Evolutionary conservation across 2,113 vertebrate species (phyloP), one percentile per base, ranked within the genome.

Genomic region (Opisthocomus hoazin): DNA sequence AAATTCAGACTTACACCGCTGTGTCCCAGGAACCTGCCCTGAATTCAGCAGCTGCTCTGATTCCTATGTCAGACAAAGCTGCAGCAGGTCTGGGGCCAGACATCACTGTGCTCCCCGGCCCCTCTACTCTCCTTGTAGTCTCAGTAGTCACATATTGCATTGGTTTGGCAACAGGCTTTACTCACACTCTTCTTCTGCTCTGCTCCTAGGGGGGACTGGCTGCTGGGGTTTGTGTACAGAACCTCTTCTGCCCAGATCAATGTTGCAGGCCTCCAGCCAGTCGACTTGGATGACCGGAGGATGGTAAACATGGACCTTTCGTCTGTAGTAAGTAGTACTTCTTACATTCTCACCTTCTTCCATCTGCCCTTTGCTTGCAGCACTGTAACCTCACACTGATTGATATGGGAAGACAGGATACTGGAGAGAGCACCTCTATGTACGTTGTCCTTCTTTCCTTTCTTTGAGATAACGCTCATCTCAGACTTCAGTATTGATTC

Each of bases 251-350:
- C 97, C 88, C 98, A 99, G 94, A 91, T 99, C 63, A 99, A 68
- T 0, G 99, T 99, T 2, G 99, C 99, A 8, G 99, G 99, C 64
- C 98, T 99, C 43, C 99, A 99, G 97, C 99, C 99, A 19, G 98
- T 99, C 5, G 94, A 88, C 91, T 95, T 99, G 87, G 98, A 98
- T 46, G 98, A 99, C 96, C 98, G 97, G 45, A 98, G 98, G 77
- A 98, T 99, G 97, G 98, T 99, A 80, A 99, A 99, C 22, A 98
- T 99, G 97, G 99, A 99, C 97, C 98, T 99, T 78, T 99, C 99
- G 1, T 98, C 98, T 0, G 97, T 99, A 91, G 99, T 99, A 96
- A 99, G 99, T 98, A 65, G 16, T 37, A 26, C 43, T 45, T 54
- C 34, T 24, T 9, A 26, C 39, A 34, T 29, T 46, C 51, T 92